Percentiles rank a stretch among this genome's conserved stretches.
These are phyloP conservation scores for Conus ventricosus DNA, from an alignment of 1,140 invertebrate species.

Conservation along the genomic window DNA sequence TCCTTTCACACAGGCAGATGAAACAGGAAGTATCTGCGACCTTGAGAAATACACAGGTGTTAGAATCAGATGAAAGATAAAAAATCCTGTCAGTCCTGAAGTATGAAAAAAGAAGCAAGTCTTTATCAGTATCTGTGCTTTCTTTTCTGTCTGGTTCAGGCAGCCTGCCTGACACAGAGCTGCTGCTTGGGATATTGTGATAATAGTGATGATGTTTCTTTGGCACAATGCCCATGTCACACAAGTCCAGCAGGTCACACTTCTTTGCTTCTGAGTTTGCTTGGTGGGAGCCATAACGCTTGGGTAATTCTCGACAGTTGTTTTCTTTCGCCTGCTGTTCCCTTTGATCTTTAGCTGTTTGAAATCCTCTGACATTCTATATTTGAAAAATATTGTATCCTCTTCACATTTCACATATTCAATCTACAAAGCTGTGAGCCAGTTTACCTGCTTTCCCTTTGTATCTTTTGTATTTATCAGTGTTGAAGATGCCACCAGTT, in stretches of 20 bases:
- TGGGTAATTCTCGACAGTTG: background rate
- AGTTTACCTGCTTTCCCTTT: constrained; percentile 9
- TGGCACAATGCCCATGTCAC: constrained; percentile 3
- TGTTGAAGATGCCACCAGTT: background rate
- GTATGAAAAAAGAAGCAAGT: background rate
- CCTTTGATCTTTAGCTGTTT: constrained; percentile 4
- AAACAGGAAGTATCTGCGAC: background rate
- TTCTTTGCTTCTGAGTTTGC: constrained; percentile 24
- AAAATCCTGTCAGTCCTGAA: too few relatives aligned
- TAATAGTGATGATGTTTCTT: constrained; percentile 14
- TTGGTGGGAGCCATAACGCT: background rate
- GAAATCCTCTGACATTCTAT: constrained; percentile 6
- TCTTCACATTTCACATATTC: constrained; percentile 19
- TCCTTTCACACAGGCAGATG: background rate
- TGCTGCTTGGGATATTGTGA: background rate
- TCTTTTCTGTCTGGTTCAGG: constrained; percentile 17
- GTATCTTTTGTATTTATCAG: constrained; percentile 22
- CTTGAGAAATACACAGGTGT: background rate
- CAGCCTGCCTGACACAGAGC: constrained; percentile 3
- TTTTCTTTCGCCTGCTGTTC: constrained; percentile 1
- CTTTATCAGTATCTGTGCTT: constrained; percentile 7
- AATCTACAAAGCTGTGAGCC: constrained; percentile 16
- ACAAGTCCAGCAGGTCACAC: constrained; percentile 20
- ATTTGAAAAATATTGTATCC: constrained; percentile 17
- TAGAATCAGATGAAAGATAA: background rate